A percentile compares a stretch with the other conserved stretches of the same genome.
Evolutionary conservation across 2,113 vertebrate species (phyloP).

Genomic region (Drymodes brunneopygia): DNA sequence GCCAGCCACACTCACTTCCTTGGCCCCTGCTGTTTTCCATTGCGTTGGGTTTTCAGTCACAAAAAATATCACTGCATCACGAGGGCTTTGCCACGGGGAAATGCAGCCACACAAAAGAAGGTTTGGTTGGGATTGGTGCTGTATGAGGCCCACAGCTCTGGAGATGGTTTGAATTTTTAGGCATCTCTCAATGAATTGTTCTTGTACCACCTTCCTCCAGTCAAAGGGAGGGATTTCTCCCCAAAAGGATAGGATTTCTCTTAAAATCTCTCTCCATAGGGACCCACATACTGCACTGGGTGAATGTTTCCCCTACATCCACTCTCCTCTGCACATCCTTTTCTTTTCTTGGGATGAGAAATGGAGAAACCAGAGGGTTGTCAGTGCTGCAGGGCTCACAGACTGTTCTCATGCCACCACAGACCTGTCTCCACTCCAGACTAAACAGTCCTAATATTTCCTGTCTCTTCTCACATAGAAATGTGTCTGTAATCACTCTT

Average conservation of each 20-base stretch:
- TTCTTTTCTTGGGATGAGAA: not conserved
- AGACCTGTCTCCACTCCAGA: conserved; percentile 31
- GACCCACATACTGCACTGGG: rapidly evolving
- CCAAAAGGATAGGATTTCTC: not conserved
- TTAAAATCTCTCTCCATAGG: not conserved
- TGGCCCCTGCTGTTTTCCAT: conserved; percentile 21
- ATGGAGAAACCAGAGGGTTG: not conserved
- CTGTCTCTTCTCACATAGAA: conserved; percentile 23
- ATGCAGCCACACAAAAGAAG: rapidly evolving
- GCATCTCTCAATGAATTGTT: not conserved
- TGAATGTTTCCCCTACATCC: rapidly evolving
- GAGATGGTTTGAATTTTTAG: not conserved
- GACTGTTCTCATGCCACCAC: not conserved
- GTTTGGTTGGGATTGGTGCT: no score
- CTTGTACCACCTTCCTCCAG: not conserved
- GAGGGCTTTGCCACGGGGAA: not conserved
- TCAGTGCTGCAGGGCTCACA: not conserved
- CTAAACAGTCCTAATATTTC: conserved; percentile 43
- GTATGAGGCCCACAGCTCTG: not conserved
- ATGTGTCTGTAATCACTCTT: not conserved
- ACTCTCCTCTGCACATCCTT: not conserved
- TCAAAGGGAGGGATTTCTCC: not conserved
- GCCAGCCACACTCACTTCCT: conserved; percentile 14
- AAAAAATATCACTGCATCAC: not conserved
- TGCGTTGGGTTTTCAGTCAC: not conserved